phyloP scores from a whole-genome alignment of 2,113 vertebrate genomes.

The Hyperopisus bebe region DNA sequence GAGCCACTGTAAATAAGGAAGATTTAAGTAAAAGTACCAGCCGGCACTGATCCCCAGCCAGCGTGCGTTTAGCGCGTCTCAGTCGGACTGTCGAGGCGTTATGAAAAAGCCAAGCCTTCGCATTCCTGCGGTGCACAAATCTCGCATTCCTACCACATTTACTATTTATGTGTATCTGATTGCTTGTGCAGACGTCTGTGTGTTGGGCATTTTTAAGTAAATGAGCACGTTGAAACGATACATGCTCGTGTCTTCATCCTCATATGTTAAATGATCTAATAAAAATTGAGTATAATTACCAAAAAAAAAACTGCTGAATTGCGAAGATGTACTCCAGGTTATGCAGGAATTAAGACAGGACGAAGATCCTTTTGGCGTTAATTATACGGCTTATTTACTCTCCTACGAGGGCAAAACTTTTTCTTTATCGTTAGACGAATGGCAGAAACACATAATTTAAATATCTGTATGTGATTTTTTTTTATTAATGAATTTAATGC shows the following conservation, averaged over 20 bases:
- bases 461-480: background rate
- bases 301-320: background rate
- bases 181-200: background rate
- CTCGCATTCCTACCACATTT: background rate
- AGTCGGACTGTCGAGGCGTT: background rate
- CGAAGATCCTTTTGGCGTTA: background rate
- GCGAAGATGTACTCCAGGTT: background rate
- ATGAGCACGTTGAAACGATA: background rate
- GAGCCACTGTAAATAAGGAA: background rate
- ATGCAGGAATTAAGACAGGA: background rate
- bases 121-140: background rate
- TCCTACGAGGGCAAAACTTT: background rate
- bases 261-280: background rate
- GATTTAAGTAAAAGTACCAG: background rate
- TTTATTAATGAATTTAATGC: background rate
- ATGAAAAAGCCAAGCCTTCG: background rate
- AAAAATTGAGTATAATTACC: background rate
- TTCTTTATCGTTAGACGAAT: background rate
- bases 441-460: background rate
- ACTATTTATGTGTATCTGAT: background rate
- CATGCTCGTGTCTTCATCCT: background rate
- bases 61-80: background rate
- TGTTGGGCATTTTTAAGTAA: background rate
- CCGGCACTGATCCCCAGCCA: background rate
- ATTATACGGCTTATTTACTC: background rate